These are phyloP conservation scores for Nannospalax galili DNA, from an alignment of 2,113 vertebrate species.

Conservation along the genomic window DNA sequence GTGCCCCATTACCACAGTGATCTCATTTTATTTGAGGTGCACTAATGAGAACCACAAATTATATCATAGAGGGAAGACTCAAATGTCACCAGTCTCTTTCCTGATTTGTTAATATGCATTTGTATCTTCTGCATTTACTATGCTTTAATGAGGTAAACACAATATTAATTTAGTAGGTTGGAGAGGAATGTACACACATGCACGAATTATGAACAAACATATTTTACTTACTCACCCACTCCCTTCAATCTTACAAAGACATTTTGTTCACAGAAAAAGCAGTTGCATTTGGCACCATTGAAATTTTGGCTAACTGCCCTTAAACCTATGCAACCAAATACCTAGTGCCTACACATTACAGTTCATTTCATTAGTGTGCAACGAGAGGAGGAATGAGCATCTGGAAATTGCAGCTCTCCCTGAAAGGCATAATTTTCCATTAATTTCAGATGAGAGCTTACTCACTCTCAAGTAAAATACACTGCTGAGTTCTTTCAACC, in stretches of 20 bases:
- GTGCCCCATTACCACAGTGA: not conserved
- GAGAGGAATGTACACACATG: not conserved
- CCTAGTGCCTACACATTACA: slow-evolving; percentile 43
- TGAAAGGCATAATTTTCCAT: slow-evolving; percentile 83
- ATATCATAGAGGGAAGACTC: not conserved
- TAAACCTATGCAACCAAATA: not conserved
- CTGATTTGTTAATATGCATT: not conserved
- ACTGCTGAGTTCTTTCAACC: slow-evolving; percentile 77
- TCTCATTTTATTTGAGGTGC: slow-evolving; percentile 50
- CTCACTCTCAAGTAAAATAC: slow-evolving; percentile 76
- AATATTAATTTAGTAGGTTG: not conserved
- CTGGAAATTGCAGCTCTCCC: slow-evolving; percentile 80
- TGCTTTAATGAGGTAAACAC: not conserved
- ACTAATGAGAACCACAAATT: slow-evolving; percentile 40
- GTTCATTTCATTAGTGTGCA: slow-evolving; percentile 75
- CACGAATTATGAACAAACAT: not conserved
- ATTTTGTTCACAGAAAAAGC: not conserved
- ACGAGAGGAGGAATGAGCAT: slow-evolving; percentile 74
- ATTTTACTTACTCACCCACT: rapidly evolving
- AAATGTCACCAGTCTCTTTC: not conserved
- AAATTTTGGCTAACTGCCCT: not conserved
- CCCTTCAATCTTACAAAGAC: not conserved
- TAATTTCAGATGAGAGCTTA: slow-evolving; percentile 84
- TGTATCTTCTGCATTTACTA: not conserved
- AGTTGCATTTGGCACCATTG: not conserved